phyloP scores from a whole-genome alignment of 2,797 vertebrate species.

The Enteromius unitaeniatus region DNA sequence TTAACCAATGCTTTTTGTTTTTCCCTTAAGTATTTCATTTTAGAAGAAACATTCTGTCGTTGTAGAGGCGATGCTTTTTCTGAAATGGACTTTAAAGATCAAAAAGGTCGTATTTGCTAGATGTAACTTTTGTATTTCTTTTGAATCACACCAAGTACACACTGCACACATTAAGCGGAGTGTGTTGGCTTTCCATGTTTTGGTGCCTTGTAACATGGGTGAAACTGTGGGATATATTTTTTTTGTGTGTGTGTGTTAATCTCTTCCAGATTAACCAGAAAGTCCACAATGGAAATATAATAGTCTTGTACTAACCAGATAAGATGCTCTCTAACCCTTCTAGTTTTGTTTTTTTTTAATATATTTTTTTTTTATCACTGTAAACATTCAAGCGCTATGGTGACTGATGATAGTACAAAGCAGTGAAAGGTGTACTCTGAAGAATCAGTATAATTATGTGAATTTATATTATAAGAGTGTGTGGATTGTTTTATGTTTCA shows the following conservation, averaged over 20 bases:
- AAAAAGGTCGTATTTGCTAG: background rate
- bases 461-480: constrained; percentile 53
- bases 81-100: constrained; percentile 26
- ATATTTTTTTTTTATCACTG: background rate
- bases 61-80: constrained; percentile 31
- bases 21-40: constrained; percentile 12
- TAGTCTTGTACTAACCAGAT: constrained; percentile 9
- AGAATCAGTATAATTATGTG: constrained; percentile 56
- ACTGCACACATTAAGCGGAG: constrained; percentile 16
- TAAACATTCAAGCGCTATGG: constrained; percentile 24
- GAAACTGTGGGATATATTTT: constrained; percentile 24
- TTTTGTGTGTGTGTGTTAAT: background rate
- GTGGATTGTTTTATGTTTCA: constrained; percentile 70
- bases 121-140: constrained; percentile 10
- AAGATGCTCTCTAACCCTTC: background rate
- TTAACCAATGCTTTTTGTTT: constrained; percentile 18
- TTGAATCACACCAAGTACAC: constrained; percentile 15
- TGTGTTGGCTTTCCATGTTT: constrained; percentile 37
- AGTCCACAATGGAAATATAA: constrained; percentile 1
- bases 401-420: constrained; percentile 42
- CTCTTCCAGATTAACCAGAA: constrained; percentile 17
- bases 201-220: constrained; percentile 55
- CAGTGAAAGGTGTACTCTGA: constrained; percentile 49
- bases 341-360: background rate
- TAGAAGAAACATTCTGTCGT: constrained; percentile 32